Base-by-base conservation (phyloP, 2,888 invertebrate genomes). In the Sarcophaga variegata region DNA sequence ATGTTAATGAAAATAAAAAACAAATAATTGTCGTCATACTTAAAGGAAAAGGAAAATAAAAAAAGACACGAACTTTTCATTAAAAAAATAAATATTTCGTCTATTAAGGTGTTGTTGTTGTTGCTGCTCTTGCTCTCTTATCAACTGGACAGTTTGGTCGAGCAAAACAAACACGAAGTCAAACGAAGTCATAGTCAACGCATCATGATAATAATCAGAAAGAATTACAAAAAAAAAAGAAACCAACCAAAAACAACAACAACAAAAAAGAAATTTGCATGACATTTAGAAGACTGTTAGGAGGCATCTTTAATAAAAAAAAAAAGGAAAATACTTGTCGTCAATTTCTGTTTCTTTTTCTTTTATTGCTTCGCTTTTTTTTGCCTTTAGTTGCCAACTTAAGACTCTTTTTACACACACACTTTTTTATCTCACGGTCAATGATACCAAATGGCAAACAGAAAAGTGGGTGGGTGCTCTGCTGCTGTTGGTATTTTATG, bases 81-180 rank as follows among this genome's bases (percentile, higher is more conserved):
- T 2, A 37, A 37, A 37, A 37, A 37, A 22, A 22, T 8, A 37
- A 37, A 37, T 37, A 37, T 37, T 37, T 37, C 37, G 37, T 37
- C 37, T 37, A 37, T 37, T 1, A 6, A 6, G 37, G 37, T 37
- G 37, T 37, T 37, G 37, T 8, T 37, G 37, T 37, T 37, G 27
- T 27, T 27, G 27, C 27, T 20, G 27, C 27, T 27, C 6, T 37
- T 8, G 6, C 8, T 37, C 5, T 83, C 49, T 83, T 83, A 83
- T 86, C 86, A 72, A 81, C 75, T 75, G 86, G 78, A 81, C 81
- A 84, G 66, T 84, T 81, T 49, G 69, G 60, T 78, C 78, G 81
- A 62, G 81, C 75, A 78, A 75, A 81, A 83, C 75, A 78, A 75
- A 84, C 83, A 74, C 78, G 75, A 25, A 75, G 75, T 83, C 86